phyloP scores from a whole-genome alignment of 1,140 invertebrate species.

The Pararge aegeria region DNA sequence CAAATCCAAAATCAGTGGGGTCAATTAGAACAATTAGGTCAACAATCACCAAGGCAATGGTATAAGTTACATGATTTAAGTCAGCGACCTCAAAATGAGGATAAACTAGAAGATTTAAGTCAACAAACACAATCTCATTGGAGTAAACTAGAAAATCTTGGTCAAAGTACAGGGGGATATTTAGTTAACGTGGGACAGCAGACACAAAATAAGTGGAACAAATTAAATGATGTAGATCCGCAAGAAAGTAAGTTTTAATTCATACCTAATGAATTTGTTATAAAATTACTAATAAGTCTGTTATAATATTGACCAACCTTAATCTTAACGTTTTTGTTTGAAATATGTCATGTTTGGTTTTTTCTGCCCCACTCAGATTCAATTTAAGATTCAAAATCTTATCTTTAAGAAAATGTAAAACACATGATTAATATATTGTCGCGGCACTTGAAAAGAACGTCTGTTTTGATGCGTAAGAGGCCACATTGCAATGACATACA shows the following conservation, averaged over 20 bases:
- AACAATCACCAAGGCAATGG: slow-evolving; percentile 39
- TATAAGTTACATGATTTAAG: slow-evolving; percentile 40
- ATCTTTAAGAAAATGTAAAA: too few relatives aligned
- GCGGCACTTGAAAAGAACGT: too few relatives aligned
- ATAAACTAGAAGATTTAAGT: slow-evolving; percentile 41
- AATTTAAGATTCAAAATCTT: too few relatives aligned
- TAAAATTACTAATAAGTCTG: neutral
- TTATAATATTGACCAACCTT: too few relatives aligned
- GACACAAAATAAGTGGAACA: slow-evolving; percentile 25
- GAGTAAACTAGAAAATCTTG: slow-evolving; percentile 44
- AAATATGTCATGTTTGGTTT: too few relatives aligned
- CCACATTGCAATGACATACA: too few relatives aligned
- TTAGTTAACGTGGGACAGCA: slow-evolving; percentile 28
- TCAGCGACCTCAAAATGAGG: slow-evolving; percentile 43
- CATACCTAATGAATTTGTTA: neutral
- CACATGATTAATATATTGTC: too few relatives aligned
- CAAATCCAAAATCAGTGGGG: slow-evolving; percentile 8
- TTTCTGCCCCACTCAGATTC: too few relatives aligned
- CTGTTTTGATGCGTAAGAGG: too few relatives aligned
- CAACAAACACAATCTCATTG: slow-evolving; percentile 44
- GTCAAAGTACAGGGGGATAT: slow-evolving; percentile 15
- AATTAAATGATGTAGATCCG: slow-evolving; percentile 32
- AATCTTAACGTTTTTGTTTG: too few relatives aligned
- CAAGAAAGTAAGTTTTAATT: slow-evolving; percentile 13
- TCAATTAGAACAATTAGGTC: slow-evolving; percentile 32